These are phyloP conservation scores for Argopecten irradians DNA, from an alignment of 1,140 invertebrate genomes.

Conservation along the genomic window DNA sequence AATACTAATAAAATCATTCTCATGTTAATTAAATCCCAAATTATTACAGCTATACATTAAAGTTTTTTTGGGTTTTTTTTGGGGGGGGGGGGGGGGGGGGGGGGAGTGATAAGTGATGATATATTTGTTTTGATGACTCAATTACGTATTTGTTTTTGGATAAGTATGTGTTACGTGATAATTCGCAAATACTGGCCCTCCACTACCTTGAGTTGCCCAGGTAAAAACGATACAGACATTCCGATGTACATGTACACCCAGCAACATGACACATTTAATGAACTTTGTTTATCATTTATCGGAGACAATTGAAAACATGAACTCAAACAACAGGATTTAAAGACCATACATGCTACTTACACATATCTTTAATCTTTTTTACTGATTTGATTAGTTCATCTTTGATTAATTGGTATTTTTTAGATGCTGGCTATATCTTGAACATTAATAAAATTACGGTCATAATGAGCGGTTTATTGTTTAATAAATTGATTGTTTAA, in stretches of 20 bases:
- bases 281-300: background rate
- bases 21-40: background rate
- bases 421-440: no score
- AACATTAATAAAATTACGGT: no score
- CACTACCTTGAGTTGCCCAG: background rate
- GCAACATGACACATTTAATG: slow-evolving; percentile 1
- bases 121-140: background rate
- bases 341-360: background rate
- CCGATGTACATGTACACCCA: background rate
- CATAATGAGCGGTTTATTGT: no score
- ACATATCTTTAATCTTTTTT: background rate
- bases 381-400: no score
- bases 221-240: background rate
- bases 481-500: no score
- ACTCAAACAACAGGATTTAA: background rate
- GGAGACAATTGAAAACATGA: background rate
- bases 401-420: no score
- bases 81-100: no score
- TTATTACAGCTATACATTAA: background rate
- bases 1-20: background rate
- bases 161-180: slow-evolving; percentile 17
- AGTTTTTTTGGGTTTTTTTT: no score
- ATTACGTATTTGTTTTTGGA: background rate
- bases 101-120: background rate
- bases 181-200: background rate